These are phyloP conservation scores for Neotoma lepida DNA, from an alignment of 2,113 vertebrate species.

Conservation along the genomic window DNA sequence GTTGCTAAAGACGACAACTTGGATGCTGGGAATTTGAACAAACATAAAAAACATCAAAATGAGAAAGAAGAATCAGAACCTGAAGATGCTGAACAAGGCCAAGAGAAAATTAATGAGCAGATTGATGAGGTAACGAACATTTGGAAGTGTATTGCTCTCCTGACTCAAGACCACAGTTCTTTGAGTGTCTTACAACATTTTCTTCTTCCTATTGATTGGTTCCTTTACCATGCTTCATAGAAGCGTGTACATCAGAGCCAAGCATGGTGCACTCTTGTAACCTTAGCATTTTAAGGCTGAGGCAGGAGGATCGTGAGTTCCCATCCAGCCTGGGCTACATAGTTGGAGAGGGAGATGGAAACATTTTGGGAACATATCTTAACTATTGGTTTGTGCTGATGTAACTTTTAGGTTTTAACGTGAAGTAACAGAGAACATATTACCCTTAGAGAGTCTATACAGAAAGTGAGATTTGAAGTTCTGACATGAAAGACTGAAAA, in stretches of 20 bases:
- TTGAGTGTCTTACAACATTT: neutral
- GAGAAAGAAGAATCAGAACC: conserved; percentile 80
- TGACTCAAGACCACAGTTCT: neutral
- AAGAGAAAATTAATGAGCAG: conserved; percentile 95
- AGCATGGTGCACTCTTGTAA: neutral
- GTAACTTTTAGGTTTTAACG: neutral
- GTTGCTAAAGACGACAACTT: conserved; percentile 95
- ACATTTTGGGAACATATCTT: neutral
- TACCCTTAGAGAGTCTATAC: neutral
- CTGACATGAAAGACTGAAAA: conserved; percentile 12
- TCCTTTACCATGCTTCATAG: neutral
- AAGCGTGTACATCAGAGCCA: neutral
- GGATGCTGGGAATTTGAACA: conserved; percentile 87
- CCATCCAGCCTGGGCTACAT: neutral
- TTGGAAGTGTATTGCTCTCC: neutral
- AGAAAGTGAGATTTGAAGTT: conserved; percentile 48
- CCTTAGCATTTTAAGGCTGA: neutral
- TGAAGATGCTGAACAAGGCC: conserved; percentile 74
- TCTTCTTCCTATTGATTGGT: neutral
- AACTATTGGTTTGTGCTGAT: neutral
- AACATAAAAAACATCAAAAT: conserved; percentile 88
- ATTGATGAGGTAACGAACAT: conserved; percentile 91
- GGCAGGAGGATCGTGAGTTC: neutral
- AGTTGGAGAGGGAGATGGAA: neutral
- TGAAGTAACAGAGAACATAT: neutral